phyloP scores from a whole-genome alignment of 2,888 invertebrate species.

The Tachina grossa region DNA sequence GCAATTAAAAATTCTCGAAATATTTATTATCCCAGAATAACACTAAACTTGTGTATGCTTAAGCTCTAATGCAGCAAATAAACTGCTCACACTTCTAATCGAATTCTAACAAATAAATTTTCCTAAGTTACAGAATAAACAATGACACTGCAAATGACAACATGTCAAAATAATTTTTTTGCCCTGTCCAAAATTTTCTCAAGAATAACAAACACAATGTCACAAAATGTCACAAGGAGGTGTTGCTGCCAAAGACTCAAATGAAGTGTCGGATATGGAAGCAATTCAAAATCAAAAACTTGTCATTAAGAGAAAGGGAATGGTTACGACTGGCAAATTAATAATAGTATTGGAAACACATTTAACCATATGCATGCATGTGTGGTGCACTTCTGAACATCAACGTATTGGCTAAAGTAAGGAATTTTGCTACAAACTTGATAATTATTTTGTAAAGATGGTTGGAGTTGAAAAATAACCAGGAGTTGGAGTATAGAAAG shows the following conservation, averaged over 20 bases:
- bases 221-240: constrained; percentile 65
- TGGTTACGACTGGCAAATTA: constrained; percentile 52
- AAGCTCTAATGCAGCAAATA: neutral
- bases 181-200: constrained; percentile 51
- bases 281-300: constrained; percentile 37
- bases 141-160: constrained; percentile 77
- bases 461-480: neutral
- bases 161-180: constrained; percentile 73
- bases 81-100: neutral
- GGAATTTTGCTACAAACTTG: constrained; percentile 65
- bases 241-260: constrained; percentile 35
- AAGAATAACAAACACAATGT: constrained; percentile 64
- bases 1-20: no score
- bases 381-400: constrained; percentile 3
- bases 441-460: constrained; percentile 51
- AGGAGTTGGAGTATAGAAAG: neutral
- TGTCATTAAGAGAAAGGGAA: neutral
- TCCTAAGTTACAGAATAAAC: constrained; percentile 52
- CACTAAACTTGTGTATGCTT: no score
- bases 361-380: constrained; percentile 23
- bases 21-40: no score
- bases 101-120: constrained; percentile 17
- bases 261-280: constrained; percentile 43
- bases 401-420: neutral
- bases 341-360: constrained; percentile 69